Percentiles rank a stretch among this genome's conserved stretches.
Conservation (phyloP, 2,113 vertebrate genomes). For the Ibidorhyncha struthersii region DNA sequence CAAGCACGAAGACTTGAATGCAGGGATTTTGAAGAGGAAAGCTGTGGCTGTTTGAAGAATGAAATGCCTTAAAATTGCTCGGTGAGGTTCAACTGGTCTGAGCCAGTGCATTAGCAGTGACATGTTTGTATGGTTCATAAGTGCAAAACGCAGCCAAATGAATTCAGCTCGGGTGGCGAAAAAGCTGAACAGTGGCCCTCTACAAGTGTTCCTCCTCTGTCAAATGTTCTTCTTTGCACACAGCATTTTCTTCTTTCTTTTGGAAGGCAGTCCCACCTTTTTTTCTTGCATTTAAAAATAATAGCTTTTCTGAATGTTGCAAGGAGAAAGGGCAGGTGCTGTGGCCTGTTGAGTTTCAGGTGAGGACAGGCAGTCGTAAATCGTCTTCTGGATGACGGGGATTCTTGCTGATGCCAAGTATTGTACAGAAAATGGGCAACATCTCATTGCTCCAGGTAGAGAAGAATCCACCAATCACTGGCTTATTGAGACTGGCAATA, state of each 20-base stretch:
- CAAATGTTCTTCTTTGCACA: neutral
- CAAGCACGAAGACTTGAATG: neutral
- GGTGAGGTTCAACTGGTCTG: neutral
- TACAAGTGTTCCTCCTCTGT: neutral
- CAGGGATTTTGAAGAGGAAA: neutral
- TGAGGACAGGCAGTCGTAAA: neutral
- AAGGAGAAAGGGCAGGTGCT: neutral
- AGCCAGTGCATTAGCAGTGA: neutral
- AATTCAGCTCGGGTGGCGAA: neutral
- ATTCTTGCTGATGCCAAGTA: neutral
- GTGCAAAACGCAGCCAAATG: neutral
- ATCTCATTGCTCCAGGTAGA: neutral
- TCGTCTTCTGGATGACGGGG: neutral
- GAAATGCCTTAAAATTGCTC: neutral
- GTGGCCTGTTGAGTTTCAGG: neutral
- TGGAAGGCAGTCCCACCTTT: neutral
- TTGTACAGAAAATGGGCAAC: neutral
- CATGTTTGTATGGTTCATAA: neutral
- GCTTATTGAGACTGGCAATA: accelerated
- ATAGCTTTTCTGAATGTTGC: accelerated
- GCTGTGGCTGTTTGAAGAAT: neutral
- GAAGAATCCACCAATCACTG: neutral
- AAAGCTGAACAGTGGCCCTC: neutral
- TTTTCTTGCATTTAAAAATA: neutral
- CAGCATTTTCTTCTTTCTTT: neutral